Evolutionary conservation across 2,888 invertebrate species (phyloP).

Genomic region (Ormia ochracea): DNA sequence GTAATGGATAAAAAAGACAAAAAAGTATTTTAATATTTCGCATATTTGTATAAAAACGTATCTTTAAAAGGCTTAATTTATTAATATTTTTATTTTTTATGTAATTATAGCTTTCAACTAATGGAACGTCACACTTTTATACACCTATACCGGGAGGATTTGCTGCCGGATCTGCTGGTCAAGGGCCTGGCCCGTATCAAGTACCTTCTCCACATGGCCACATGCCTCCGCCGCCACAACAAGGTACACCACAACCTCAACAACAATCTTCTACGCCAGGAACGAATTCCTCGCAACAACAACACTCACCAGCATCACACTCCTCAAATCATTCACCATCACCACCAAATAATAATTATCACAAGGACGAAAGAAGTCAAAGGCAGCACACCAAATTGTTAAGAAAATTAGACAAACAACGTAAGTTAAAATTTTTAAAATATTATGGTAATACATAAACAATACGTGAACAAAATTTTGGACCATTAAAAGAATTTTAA

Average conservation of each 20-base stretch:
- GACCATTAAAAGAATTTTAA: no score
- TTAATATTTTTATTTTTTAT: slow-evolving; percentile 26
- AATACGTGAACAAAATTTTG: no score
- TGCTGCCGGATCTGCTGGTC: slow-evolving; percentile 77
- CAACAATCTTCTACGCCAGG: slow-evolving; percentile 47
- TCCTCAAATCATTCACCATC: slow-evolving; percentile 82
- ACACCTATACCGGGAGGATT: slow-evolving; percentile 79
- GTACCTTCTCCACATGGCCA: slow-evolving; percentile 74
- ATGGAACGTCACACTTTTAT: slow-evolving; percentile 85
- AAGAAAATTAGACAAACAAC: slow-evolving; percentile 85
- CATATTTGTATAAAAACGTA: not conserved
- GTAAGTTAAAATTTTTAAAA: slow-evolving; percentile 70
- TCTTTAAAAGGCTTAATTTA: no score
- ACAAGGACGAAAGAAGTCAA: slow-evolving; percentile 88
- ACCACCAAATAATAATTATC: slow-evolving; percentile 81
- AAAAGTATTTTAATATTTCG: slow-evolving; percentile 32
- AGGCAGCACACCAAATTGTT: slow-evolving; percentile 86
- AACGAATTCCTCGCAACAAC: slow-evolving; percentile 63
- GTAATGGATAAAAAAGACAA: slow-evolving; percentile 29
- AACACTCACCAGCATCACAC: slow-evolving; percentile 78
- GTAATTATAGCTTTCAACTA: slow-evolving; percentile 81
- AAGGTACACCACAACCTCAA: slow-evolving; percentile 65
- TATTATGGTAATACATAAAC: no score
- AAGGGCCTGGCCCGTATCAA: slow-evolving; percentile 71
- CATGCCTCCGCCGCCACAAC: slow-evolving; percentile 70